Conservation (phyloP, 2,797 vertebrate genomes). For the Melanotaenia pygmaea region DNA sequence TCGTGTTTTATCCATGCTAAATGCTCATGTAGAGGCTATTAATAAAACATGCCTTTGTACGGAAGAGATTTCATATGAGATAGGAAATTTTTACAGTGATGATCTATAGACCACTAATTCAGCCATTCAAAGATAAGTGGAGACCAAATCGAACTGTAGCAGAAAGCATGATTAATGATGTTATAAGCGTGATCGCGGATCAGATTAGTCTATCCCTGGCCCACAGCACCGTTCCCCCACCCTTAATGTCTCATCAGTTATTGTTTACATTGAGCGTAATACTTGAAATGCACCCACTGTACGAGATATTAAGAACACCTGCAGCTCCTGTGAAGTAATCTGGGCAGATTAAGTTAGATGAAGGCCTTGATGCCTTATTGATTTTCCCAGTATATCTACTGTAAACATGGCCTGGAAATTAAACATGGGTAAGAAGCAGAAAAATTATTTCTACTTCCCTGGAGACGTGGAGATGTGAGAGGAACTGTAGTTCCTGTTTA, state of each 20-base stretch:
- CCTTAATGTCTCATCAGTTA: constrained; percentile 61
- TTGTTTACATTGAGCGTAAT: constrained; percentile 87
- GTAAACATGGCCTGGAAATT: constrained; percentile 32
- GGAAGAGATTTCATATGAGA: constrained; percentile 67
- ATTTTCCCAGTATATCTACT: constrained; percentile 46
- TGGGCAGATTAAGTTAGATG: constrained; percentile 36
- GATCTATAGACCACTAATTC: constrained; percentile 74
- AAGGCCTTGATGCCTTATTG: constrained; percentile 48
- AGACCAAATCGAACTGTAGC: constrained; percentile 68
- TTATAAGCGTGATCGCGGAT: constrained; percentile 56
- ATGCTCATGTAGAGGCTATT: constrained; percentile 55
- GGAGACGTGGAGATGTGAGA: constrained; percentile 12
- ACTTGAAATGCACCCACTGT: constrained; percentile 85
- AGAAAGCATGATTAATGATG: constrained; percentile 72
- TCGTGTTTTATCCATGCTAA: constrained; percentile 70
- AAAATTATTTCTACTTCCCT: constrained; percentile 12
- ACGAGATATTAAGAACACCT: constrained; percentile 60
- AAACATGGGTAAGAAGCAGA: constrained; percentile 12
- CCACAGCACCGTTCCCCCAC: constrained; percentile 9
- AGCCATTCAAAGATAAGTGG: constrained; percentile 74
- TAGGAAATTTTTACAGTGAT: constrained; percentile 57
- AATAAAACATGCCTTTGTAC: constrained; percentile 59
- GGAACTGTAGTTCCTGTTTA: background rate
- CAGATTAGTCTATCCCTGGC: constrained; percentile 57
- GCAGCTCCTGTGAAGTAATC: constrained; percentile 47